These are phyloP conservation scores for Pyxicephalus adspersus DNA, from an alignment of 2,113 vertebrate species.

Conservation along the genomic window DNA sequence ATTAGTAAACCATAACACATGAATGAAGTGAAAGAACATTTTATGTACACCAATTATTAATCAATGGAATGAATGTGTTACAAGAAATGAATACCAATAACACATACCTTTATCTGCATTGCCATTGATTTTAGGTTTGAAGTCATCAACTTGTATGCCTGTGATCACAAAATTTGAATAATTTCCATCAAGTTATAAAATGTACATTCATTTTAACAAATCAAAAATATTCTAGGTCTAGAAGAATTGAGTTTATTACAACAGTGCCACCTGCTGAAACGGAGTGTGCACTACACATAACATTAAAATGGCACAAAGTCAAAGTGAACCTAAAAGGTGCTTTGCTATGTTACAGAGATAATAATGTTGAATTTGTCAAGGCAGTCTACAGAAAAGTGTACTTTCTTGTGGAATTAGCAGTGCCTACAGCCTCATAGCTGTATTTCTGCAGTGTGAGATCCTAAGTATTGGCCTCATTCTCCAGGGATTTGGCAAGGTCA, in stretches of 20 bases:
- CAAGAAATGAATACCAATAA: background rate
- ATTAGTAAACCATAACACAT: too few species aligned
- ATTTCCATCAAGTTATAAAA: background rate
- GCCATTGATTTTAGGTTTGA: constrained; percentile 86
- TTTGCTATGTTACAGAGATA: too few species aligned
- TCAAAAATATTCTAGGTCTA: background rate
- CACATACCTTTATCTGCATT: constrained; percentile 81
- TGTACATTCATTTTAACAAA: background rate
- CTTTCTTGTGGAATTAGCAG: too few species aligned
- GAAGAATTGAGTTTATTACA: background rate
- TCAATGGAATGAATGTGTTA: background rate
- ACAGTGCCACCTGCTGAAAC: constrained; percentile 2
- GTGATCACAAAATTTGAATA: constrained; percentile 76
- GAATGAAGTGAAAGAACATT: background rate
- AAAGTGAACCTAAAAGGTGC: too few species aligned
- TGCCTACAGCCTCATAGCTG: too few species aligned
- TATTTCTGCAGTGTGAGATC: too few species aligned
- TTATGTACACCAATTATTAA: background rate
- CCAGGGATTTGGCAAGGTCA: too few species aligned
- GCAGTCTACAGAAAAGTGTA: too few species aligned
- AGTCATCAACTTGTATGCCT: constrained; percentile 85
- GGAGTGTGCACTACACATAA: background rate
- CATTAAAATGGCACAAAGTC: background rate
- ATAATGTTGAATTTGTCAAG: too few species aligned
- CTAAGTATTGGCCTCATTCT: too few species aligned